Conservation (phyloP, 2,113 vertebrate genomes). For the Channa argus region DNA sequence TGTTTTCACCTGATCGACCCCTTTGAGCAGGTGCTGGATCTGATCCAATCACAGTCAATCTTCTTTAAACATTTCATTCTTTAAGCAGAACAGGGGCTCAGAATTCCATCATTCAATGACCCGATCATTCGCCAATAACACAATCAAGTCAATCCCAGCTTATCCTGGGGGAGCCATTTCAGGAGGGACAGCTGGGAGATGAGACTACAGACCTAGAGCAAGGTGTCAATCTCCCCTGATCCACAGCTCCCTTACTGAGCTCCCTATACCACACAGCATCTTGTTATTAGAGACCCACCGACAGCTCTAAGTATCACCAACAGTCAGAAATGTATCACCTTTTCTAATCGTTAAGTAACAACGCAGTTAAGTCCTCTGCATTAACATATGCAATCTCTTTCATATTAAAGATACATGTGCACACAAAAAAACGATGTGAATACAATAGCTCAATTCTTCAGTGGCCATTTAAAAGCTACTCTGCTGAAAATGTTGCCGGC, state of each 20-base stretch:
- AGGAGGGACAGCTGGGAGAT: conserved; percentile 73
- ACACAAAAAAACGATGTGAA: conserved; percentile 38
- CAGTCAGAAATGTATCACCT: conserved; percentile 52
- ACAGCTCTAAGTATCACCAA: conserved; percentile 48
- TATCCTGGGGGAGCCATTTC: conserved; percentile 77
- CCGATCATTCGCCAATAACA: conserved; percentile 80
- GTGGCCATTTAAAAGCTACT: conserved; percentile 76
- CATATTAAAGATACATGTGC: conserved; percentile 16
- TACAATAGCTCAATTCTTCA: conserved; percentile 65
- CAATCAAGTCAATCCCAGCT: conserved; percentile 82
- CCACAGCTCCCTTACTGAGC: conserved; percentile 66
- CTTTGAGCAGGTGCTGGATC: conserved; percentile 82
- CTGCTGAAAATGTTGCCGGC: conserved; percentile 71
- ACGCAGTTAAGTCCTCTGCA: conserved; percentile 32
- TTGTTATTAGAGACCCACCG: conserved; percentile 25
- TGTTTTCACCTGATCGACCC: conserved; percentile 77
- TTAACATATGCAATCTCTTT: conserved; percentile 6
- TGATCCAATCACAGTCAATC: conserved; percentile 82
- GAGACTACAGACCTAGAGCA: conserved; percentile 71
- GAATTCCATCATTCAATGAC: conserved; percentile 82
- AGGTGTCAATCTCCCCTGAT: conserved; percentile 79
- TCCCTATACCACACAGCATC: conserved; percentile 21
- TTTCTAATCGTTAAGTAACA: conserved; percentile 42
- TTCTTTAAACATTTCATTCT: conserved; percentile 80
- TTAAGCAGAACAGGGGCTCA: conserved; percentile 80